Conservation (phyloP, 2,888 invertebrate genomes). For the Acronicta leporina region DNA sequence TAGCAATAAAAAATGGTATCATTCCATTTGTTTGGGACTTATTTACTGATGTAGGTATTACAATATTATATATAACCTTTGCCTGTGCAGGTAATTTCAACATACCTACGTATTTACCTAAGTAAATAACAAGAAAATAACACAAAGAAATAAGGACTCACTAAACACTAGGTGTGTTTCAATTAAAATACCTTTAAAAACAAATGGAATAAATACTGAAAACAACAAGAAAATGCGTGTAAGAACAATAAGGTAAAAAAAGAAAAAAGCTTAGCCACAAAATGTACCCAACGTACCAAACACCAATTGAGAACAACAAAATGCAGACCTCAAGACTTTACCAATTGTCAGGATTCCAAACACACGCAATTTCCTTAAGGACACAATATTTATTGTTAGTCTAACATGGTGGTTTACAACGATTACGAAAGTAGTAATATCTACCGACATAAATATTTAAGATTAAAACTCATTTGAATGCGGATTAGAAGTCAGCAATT, state of each 20-base stretch:
- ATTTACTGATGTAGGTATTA: too few relatives aligned
- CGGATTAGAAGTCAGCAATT: constrained; percentile 66
- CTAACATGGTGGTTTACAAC: constrained; percentile 33
- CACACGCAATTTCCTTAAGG: constrained; percentile 55
- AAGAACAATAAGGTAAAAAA: constrained; percentile 18
- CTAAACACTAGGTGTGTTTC: not conserved
- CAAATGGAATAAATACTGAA: not conserved
- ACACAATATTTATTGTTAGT: constrained; percentile 55
- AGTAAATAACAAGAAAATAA: too few relatives aligned
- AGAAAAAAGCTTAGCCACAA: constrained; percentile 63
- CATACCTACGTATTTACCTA: too few relatives aligned
- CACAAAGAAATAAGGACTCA: not conserved
- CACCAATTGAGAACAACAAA: constrained; percentile 64
- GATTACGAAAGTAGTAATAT: constrained; percentile 45
- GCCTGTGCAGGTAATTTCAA: not conserved
- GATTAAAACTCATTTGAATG: constrained; percentile 35
- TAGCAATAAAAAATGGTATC: constrained; percentile 13
- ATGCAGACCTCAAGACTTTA: constrained; percentile 46
- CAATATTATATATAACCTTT: not conserved
- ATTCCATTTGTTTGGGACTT: not conserved
- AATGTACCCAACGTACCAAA: constrained; percentile 88
- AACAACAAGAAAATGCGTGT: constrained; percentile 39
- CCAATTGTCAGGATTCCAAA: constrained; percentile 45
- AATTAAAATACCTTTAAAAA: constrained; percentile 1
- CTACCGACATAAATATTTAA: constrained; percentile 32